Conservation (phyloP, 2,888 invertebrate species). For the Hypercompe scribonia region DNA sequence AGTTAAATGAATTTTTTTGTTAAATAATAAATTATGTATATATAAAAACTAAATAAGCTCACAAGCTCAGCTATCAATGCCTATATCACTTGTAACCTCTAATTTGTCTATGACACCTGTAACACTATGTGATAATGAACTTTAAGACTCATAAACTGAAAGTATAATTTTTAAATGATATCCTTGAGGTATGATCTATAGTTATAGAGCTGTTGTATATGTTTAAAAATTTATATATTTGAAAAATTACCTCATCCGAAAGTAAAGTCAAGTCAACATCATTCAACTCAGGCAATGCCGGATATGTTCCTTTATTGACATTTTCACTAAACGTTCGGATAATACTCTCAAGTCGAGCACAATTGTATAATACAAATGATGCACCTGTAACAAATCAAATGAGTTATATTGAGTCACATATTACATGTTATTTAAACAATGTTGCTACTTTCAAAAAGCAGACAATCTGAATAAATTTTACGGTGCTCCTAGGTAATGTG, state of each 20-base stretch:
- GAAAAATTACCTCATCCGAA: slow-evolving; percentile 87
- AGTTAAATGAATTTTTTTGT: neutral
- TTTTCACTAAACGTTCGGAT: slow-evolving; percentile 88
- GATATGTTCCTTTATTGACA: slow-evolving; percentile 85
- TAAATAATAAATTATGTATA: neutral
- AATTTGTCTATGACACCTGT: neutral
- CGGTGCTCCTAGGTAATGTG: no score
- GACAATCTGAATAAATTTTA: no score
- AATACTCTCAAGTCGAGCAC: slow-evolving; percentile 90
- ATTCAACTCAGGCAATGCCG: slow-evolving; percentile 85
- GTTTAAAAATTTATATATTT: neutral
- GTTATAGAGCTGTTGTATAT: neutral
- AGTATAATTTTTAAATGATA: neutral
- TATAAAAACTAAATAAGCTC: neutral
- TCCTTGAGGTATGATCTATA: neutral
- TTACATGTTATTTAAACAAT: slow-evolving; percentile 13
- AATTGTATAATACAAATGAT: slow-evolving; percentile 92
- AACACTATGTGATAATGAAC: neutral
- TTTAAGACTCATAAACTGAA: neutral
- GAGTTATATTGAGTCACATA: slow-evolving; percentile 25
- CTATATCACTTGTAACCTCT: neutral
- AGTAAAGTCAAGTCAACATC: slow-evolving; percentile 88
- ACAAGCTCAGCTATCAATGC: neutral
- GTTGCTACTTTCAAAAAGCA: no score
- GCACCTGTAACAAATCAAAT: slow-evolving; percentile 83